phyloP scores from a whole-genome alignment of 2,888 invertebrate genomes.

The Entomobrya multifasciata region DNA sequence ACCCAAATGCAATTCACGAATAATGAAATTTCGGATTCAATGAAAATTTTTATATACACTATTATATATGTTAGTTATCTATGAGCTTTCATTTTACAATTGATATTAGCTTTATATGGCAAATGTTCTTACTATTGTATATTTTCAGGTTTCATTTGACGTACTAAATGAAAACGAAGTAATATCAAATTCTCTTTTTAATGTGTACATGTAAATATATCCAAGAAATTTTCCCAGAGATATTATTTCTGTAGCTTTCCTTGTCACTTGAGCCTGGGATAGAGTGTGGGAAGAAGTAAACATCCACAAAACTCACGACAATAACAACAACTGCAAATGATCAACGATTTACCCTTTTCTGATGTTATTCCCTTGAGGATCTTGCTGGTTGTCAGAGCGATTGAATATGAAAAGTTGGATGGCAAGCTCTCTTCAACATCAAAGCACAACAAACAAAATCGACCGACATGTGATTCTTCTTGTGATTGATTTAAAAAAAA shows the following conservation, averaged over 20 bases:
- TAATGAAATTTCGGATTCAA: too few relatives aligned
- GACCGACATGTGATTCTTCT: neutral
- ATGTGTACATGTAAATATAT: neutral
- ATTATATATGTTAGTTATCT: too few relatives aligned
- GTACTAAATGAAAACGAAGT: too few relatives aligned
- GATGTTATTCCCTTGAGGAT: constrained; percentile 79
- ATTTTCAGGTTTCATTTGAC: too few relatives aligned
- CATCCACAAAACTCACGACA: neutral
- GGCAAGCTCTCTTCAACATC: constrained; percentile 10
- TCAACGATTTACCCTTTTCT: constrained; percentile 76
- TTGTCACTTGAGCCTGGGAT: neutral
- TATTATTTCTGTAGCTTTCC: neutral
- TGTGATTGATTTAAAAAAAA: too few relatives aligned
- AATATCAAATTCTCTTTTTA: too few relatives aligned
- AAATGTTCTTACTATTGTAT: too few relatives aligned
- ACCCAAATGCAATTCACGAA: too few relatives aligned
- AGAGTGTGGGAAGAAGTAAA: constrained; percentile 42
- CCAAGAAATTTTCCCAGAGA: neutral
- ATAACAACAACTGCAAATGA: constrained; percentile 58
- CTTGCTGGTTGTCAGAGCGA: constrained; percentile 75
- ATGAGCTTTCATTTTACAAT: too few relatives aligned
- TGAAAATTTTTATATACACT: too few relatives aligned
- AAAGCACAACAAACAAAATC: neutral
- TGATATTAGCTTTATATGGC: too few relatives aligned
- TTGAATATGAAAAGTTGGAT: constrained; percentile 59